These are phyloP conservation scores for Podarcis lilfordi DNA, from an alignment of 2,797 vertebrate species.

Conservation along the genomic window DNA sequence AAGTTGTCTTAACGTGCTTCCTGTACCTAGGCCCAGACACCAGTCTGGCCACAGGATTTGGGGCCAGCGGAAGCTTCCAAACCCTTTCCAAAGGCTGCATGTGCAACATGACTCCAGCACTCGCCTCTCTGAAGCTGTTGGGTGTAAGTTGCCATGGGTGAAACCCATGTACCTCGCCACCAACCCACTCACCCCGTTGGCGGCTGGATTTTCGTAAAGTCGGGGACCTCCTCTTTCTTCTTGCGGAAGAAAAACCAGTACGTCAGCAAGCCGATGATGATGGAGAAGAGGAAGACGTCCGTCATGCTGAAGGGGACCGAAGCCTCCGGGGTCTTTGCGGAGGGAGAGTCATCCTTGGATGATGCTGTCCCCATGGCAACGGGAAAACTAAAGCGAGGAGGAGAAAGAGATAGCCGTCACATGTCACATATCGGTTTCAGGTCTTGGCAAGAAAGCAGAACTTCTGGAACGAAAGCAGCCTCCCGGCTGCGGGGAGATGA, in stretches of 20 bases:
- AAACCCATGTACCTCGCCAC: neutral
- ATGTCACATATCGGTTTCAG: neutral
- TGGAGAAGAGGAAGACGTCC: conserved; percentile 89
- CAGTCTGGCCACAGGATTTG: too few relatives aligned
- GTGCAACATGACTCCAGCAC: too few relatives aligned
- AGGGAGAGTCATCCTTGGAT: conserved; percentile 62
- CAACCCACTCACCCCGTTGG: conserved; percentile 70
- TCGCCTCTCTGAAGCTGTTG: too few relatives aligned
- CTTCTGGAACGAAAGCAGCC: neutral
- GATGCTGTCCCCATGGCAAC: conserved; percentile 75
- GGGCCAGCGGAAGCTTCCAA: too few relatives aligned
- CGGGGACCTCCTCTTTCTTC: conserved; percentile 89
- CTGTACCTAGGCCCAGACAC: too few relatives aligned
- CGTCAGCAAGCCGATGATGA: conserved; percentile 86
- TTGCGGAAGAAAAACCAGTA: conserved; percentile 95
- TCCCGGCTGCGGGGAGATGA: too few relatives aligned
- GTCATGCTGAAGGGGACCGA: conserved; percentile 84
- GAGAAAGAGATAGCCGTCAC: neutral
- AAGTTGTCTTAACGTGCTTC: too few relatives aligned
- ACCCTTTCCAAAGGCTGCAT: too few relatives aligned
- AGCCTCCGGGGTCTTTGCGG: conserved; percentile 61
- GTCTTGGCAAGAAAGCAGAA: neutral
- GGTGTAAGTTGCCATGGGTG: too few relatives aligned
- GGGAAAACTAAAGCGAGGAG: neutral
- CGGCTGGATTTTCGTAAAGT: conserved; percentile 86